phyloP scores from a whole-genome alignment of 2,888 invertebrate genomes.

The Synanthedon andrenaeformis region DNA sequence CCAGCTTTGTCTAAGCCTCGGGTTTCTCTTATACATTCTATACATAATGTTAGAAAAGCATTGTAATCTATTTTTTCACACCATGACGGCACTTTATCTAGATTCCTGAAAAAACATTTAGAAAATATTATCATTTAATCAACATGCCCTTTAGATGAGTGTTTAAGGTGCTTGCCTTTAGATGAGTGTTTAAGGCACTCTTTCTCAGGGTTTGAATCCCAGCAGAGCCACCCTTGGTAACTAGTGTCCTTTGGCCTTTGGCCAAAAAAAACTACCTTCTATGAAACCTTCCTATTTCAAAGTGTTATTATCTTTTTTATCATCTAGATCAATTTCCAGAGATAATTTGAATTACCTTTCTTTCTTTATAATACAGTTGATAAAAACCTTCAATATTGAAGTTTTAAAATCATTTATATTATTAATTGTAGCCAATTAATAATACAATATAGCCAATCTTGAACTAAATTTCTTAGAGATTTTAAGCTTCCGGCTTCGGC shows the following conservation, averaged over 20 bases:
- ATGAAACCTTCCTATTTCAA: too few relatives aligned
- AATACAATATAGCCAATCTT: too few relatives aligned
- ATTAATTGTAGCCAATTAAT: too few relatives aligned
- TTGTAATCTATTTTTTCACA: conserved; percentile 28
- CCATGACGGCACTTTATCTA: conserved; percentile 15
- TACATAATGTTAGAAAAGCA: conserved; percentile 27
- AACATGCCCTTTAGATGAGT: not conserved
- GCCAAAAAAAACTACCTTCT: too few relatives aligned
- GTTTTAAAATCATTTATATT: too few relatives aligned
- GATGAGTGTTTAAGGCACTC: not conserved
- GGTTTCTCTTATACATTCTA: conserved; percentile 43
- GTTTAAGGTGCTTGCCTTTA: not conserved
- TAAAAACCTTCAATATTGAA: too few relatives aligned
- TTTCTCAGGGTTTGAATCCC: not conserved
- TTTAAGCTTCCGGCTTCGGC: too few relatives aligned
- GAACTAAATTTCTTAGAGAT: too few relatives aligned
- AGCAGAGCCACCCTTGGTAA: not conserved
- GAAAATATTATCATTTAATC: not conserved
- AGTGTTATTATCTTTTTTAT: too few relatives aligned
- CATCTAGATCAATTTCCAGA: too few relatives aligned
- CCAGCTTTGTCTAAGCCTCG: conserved; percentile 24
- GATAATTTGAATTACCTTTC: too few relatives aligned
- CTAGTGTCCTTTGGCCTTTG: not conserved
- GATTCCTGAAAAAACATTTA: not conserved
- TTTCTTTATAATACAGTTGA: too few relatives aligned